phyloP scores from a whole-genome alignment of 2,113 vertebrate genomes.

The Apistogramma diplotaenia region DNA sequence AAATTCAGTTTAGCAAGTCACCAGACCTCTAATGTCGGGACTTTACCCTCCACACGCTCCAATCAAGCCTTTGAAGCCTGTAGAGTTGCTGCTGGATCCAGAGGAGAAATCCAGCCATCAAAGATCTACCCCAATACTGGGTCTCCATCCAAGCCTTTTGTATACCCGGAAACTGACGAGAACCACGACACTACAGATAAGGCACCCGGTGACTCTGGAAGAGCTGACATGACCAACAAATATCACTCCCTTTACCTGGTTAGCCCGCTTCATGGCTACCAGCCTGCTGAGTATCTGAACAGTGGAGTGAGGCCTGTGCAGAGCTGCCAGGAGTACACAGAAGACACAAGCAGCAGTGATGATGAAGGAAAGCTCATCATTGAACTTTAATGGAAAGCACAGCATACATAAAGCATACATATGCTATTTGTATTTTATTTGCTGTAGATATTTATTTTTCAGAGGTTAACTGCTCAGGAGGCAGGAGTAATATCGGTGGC shows the following conservation, averaged over 20 bases:
- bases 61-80: not conserved
- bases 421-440: not conserved
- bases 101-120: not conserved
- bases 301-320: constrained; percentile 30
- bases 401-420: not conserved
- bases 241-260: constrained; percentile 29
- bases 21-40: not conserved
- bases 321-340: constrained; percentile 54
- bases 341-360: constrained; percentile 76
- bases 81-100: not conserved
- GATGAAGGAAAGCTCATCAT: constrained; percentile 80
- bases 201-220: not conserved
- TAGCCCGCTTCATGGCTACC: constrained; percentile 1
- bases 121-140: not conserved
- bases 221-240: constrained; percentile 17
- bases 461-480: not conserved
- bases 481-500: not conserved
- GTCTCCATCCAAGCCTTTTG: not conserved
- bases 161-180: not conserved
- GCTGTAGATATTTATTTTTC: not conserved
- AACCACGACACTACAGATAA: not conserved
- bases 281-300: constrained; percentile 17
- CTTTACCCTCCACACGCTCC: not conserved
- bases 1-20: not conserved
- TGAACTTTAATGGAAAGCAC: constrained; percentile 57